Evolutionary conservation across 1,140 invertebrate genomes (phyloP).

Genomic region (Scylla paramamosain): DNA sequence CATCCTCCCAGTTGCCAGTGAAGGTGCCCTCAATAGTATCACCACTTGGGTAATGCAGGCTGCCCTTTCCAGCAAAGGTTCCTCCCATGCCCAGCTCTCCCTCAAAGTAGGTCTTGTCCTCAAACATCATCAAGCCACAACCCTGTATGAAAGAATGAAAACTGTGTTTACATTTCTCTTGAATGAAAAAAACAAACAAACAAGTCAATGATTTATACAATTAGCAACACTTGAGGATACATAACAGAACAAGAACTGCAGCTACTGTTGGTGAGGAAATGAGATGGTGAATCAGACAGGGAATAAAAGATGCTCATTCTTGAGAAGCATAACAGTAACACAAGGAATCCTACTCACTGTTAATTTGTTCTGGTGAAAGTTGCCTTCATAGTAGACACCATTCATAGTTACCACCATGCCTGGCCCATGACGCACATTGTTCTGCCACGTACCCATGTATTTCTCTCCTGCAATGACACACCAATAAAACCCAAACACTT

Average conservation of each 20-base stretch:
- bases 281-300: neutral
- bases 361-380: slow-evolving; percentile 63
- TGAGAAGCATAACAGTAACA: no score
- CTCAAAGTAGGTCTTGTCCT: slow-evolving; percentile 66
- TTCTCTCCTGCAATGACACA: slow-evolving; percentile 55
- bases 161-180: neutral
- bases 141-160: slow-evolving; percentile 28
- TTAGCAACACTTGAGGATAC: no score
- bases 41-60: slow-evolving; percentile 56
- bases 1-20: slow-evolving; percentile 60
- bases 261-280: no score
- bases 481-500: neutral
- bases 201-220: no score
- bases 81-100: slow-evolving; percentile 69
- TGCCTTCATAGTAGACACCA: slow-evolving; percentile 69
- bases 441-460: slow-evolving; percentile 72
- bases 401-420: slow-evolving; percentile 72
- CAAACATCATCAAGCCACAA: slow-evolving; percentile 68
- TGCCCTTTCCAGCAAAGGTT: slow-evolving; percentile 60
- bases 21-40: slow-evolving; percentile 66
- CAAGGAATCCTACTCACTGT: slow-evolving; percentile 52
- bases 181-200: neutral
- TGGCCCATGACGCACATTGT: slow-evolving; percentile 53
- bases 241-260: no score
- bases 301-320: slow-evolving; percentile 12